These are phyloP conservation scores for Leptothorax acervorum DNA, from an alignment of 2,888 invertebrate species.

Conservation along the genomic window DNA sequence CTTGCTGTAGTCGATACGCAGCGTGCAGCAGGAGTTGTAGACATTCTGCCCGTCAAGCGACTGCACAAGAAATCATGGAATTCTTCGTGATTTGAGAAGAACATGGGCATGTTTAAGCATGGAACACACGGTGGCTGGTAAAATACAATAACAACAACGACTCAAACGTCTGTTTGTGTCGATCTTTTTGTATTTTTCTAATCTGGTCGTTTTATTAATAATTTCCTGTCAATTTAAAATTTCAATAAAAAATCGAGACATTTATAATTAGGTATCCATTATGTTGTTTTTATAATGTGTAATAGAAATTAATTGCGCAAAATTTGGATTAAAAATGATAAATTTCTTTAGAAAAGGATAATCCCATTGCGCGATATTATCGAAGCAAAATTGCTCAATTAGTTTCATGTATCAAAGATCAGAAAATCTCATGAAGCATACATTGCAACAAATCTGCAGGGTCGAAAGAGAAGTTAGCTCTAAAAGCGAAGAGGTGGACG, in stretches of 20 bases:
- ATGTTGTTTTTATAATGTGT: background rate
- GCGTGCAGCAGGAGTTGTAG: slow-evolving; percentile 99
- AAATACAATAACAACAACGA: slow-evolving; percentile 2
- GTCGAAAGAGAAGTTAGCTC: slow-evolving; percentile 2
- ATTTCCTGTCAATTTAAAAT: background rate
- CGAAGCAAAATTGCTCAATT: slow-evolving; percentile 16
- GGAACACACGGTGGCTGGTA: background rate
- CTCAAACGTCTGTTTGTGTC: background rate
- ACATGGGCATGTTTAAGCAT: background rate
- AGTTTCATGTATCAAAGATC: slow-evolving; percentile 6
- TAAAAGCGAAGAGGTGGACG: slow-evolving; percentile 5
- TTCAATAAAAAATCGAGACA: background rate
- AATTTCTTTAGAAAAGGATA: background rate
- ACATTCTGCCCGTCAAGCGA: slow-evolving; percentile 99
- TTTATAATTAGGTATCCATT: background rate
- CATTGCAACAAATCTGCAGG: background rate
- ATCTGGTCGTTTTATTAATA: background rate
- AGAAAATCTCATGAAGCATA: slow-evolving; percentile 1
- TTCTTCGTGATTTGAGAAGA: slow-evolving; percentile 2
- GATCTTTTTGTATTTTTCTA: background rate
- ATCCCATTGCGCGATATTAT: background rate
- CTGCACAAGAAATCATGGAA: slow-evolving; percentile 85
- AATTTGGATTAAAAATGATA: background rate
- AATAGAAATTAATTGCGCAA: background rate
- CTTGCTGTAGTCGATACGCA: slow-evolving; percentile 99